Conservation (phyloP, 2,113 vertebrate species). For the Neopipo cinnamomea region DNA sequence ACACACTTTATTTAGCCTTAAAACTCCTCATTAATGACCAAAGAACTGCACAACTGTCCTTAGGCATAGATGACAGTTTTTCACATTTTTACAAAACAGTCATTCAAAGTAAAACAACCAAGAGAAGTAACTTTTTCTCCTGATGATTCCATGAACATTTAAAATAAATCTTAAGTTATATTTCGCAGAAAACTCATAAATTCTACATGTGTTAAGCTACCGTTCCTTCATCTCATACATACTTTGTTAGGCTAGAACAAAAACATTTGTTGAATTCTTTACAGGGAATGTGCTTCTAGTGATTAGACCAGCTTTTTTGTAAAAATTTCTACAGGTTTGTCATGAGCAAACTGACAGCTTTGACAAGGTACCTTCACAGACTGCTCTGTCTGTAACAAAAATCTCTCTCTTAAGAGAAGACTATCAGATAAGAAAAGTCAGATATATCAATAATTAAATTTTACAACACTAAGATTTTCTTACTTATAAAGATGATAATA, state of each 20-base stretch:
- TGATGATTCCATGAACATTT: not conserved
- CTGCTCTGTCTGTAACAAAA: not conserved
- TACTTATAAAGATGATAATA: not conserved
- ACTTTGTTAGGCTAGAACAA: not conserved
- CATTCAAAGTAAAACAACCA: not conserved
- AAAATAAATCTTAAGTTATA: not conserved
- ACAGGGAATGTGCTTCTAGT: not conserved
- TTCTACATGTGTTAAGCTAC: not conserved
- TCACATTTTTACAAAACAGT: not conserved
- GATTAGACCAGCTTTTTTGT: not conserved
- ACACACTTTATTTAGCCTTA: not conserved
- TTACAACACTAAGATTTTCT: slow-evolving; percentile 24
- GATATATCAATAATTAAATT: slow-evolving; percentile 51
- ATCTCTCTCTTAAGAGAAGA: slow-evolving; percentile 20
- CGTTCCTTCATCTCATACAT: not conserved
- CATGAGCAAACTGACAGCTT: slow-evolving; percentile 8
- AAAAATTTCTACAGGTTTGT: not conserved
- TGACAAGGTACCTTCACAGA: not conserved
- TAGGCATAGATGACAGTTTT: not conserved
- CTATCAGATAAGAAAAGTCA: slow-evolving; percentile 3
- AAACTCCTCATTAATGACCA: not conserved
- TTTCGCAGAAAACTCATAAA: not conserved
- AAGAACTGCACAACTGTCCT: not conserved
- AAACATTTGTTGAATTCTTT: not conserved
- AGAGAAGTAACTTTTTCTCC: not conserved